These are phyloP conservation scores for Slavum lentiscoides DNA, from an alignment of 2,888 invertebrate species.

Conservation along the genomic window DNA sequence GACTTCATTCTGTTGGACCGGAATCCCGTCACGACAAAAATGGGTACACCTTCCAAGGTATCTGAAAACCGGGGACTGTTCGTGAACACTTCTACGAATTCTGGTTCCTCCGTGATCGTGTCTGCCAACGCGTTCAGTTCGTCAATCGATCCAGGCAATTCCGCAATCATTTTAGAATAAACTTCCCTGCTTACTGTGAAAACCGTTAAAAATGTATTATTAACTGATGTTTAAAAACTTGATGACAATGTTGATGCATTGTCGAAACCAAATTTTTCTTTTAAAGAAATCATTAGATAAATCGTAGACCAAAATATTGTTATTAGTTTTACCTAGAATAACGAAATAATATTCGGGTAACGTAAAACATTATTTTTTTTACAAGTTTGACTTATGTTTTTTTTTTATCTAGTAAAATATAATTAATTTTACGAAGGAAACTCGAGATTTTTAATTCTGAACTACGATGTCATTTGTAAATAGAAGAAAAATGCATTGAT, in stretches of 20 bases:
- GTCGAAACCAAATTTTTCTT: no score
- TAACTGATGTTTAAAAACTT: no score
- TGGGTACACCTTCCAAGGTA: neutral
- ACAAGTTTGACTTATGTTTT: no score
- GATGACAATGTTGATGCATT: no score
- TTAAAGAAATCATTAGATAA: no score
- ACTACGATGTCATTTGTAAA: neutral
- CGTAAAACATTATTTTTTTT: no score
- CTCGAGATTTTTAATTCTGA: neutral
- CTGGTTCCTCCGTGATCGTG: neutral
- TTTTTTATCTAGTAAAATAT: no score
- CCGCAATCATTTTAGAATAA: neutral
- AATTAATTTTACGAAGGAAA: no score
- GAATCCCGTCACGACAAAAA: constrained; percentile 39
- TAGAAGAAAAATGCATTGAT: neutral
- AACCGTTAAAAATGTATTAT: neutral
- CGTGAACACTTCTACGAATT: constrained; percentile 31
- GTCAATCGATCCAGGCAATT: constrained; percentile 8
- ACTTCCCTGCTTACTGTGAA: neutral
- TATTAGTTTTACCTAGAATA: no score
- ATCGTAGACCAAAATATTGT: neutral
- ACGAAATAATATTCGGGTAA: no score
- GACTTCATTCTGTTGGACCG: neutral
- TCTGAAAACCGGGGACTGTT: constrained; percentile 12
- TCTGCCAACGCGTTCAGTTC: constrained; percentile 12